Evolutionary conservation across 2,113 vertebrate species (phyloP).

Genomic region (Gorsachius goisagi): DNA sequence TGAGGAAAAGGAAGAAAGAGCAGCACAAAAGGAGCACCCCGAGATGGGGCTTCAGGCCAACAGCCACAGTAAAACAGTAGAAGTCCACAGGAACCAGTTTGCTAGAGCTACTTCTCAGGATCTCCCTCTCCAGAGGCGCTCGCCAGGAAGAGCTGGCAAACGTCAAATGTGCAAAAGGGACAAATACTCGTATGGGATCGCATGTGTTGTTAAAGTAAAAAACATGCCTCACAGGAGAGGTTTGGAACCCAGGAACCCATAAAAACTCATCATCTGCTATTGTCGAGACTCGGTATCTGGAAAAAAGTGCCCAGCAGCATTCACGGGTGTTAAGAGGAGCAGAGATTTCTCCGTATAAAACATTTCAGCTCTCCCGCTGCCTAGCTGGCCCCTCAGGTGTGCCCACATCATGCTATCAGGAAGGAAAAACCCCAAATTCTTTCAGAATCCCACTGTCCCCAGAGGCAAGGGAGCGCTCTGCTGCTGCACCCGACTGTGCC

Average conservation of each 20-base stretch:
- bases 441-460: neutral
- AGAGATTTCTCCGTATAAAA: neutral
- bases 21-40: neutral
- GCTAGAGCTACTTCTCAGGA: neutral
- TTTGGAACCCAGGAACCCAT: neutral
- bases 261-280: neutral
- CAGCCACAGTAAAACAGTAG: neutral
- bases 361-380: neutral
- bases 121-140: neutral
- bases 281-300: neutral
- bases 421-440: neutral
- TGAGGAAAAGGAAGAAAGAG: neutral
- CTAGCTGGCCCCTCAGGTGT: neutral
- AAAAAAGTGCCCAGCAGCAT: neutral
- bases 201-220: rapidly evolving
- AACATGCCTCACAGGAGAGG: neutral
- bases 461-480: neutral
- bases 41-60: neutral
- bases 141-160: neutral
- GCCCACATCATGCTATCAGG: rapidly evolving
- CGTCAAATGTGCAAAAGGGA: rapidly evolving
- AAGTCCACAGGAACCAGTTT: neutral
- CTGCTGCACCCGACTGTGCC: rapidly evolving
- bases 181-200: rapidly evolving
- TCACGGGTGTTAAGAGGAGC: rapidly evolving